Base-by-base conservation (phyloP, 2,888 invertebrate genomes). In the Cheilosia impressa region DNA sequence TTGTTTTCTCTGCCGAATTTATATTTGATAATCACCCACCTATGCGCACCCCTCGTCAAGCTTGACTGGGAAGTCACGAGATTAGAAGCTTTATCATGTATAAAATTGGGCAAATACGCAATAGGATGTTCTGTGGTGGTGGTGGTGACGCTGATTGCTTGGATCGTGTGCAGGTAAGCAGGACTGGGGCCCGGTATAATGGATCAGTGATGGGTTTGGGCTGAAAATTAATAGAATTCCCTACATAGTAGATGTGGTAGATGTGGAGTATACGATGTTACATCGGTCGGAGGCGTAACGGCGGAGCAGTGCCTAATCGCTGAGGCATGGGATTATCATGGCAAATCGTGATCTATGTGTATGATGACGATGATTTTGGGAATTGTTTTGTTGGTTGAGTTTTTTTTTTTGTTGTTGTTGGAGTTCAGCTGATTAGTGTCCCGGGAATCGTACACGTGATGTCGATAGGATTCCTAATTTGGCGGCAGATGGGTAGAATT, bases 291-390 rank as follows among this genome's bases (percentile, higher is more conserved):
- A 17, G 55, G 50, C 27, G 27, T 41, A 22, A 47, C 4, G 38
- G n/a, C 22, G 27, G n/a, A 50, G 27, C 27, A 69, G 34, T 45
- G 47, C 63, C 65, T 60, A 83, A 83, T 83, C 78, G 77, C 60
- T 72, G 78, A 69, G 50, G 78, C 82, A 78, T 72, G 55, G 77
- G 82, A 78, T 83, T 83, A 71, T 72, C 77, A 47, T 83, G 62
- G 72, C 45, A 72, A 72, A 78, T 80, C 78, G 82, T 77, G 82
- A 77, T 71, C 71, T 66, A 77, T 72, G 69, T 77, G 45, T 22
- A 83, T 66, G 77, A 65, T 71, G 71, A 65, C 45, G 58, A 72
- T 17, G 50, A 65, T 31, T 22, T 53, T 58, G 50, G 47, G 63
- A 62, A 76, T 69, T 55, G 60, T 69, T 77, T 68, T 52, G 19